Percentiles rank a stretch among this genome's conserved stretches.
These are phyloP conservation scores for Aeoliscus strigatus DNA, from an alignment of 2,797 vertebrate genomes.

Conservation along the genomic window DNA sequence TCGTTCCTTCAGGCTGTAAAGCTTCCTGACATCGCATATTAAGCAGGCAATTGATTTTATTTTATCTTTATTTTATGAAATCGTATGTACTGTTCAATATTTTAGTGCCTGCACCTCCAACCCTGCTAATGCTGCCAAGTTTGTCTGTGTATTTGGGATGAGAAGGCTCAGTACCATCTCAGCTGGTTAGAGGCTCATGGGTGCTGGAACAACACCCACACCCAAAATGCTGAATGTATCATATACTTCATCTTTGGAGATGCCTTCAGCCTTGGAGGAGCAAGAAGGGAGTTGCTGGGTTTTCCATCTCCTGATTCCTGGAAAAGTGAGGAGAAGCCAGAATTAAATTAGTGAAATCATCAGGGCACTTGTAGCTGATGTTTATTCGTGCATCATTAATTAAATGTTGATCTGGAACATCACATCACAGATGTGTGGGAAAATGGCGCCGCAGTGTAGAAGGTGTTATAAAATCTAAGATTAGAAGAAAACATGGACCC, in stretches of 20 bases:
- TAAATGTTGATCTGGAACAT: constrained; percentile 32
- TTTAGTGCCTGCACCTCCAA: constrained; percentile 36
- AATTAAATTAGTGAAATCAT: constrained; percentile 5
- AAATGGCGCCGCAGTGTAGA: constrained; percentile 25
- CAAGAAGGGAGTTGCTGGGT: neutral
- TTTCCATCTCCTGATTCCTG: neutral
- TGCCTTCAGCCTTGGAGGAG: too few species aligned
- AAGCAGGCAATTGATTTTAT: constrained; percentile 44
- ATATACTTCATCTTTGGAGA: neutral
- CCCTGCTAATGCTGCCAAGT: constrained; percentile 11
- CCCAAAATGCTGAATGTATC: neutral
- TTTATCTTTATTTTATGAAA: constrained; percentile 31
- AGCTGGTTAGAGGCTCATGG: neutral
- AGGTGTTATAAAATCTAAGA: constrained; percentile 54
- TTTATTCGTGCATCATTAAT: constrained; percentile 14
- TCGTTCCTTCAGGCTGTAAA: constrained; percentile 19
- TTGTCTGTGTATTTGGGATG: constrained; percentile 11
- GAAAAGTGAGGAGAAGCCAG: neutral
- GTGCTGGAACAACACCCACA: neutral
- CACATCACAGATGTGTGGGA: constrained; percentile 46
- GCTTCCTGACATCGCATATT: constrained; percentile 30
- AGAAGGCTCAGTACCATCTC: neutral
- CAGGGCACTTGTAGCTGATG: neutral
- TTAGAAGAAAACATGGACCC: constrained; percentile 51
- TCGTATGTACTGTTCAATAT: constrained; percentile 35